Base-by-base conservation (phyloP, 2,797 vertebrate genomes). In the Ctenosaura bakeri region DNA sequence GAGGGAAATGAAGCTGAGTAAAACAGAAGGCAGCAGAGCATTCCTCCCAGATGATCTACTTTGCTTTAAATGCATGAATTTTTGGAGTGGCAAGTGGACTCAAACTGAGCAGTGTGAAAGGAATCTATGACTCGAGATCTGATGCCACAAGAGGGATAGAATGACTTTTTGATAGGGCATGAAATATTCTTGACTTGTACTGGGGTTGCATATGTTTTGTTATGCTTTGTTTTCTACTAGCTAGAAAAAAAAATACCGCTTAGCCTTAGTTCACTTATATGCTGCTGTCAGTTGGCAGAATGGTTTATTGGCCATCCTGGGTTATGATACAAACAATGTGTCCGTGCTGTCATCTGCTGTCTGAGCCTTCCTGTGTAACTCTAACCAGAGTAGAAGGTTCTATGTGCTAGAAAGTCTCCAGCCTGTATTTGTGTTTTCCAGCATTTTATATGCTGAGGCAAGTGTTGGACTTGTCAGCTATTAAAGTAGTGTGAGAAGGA, bases 341-440 rank as follows among this genome's bases (percentile, higher is more conserved):
- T 59, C 24, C 5, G 18, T 3, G 18, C 7, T 18, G 6, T 46
- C 42, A 29, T 56, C 46, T 85, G 62, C 64, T 22, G 2, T 46
- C 32, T 46, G 24, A 56, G 42, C n/a, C 4, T 86, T 86, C 18
- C 35, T 50, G 35, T 46, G 38, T 29, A 56, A 42, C 13, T n/a
- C 76, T 71, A 85, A 42, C 54, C 74, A 24, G 77, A 4, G 29
- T n/a, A 90, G 82, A 90, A 79, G 50, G 35, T 32, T 42, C 88
- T 29, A 35, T 35, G 54, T 62, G 88, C 32, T 52, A 62, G 73
- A 86, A 32, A 35, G 4, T 64, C 52, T 62, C 54, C 42, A 24
- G 10, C 20, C 14, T 35, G 18, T 66, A 62, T 84, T 83, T 77
- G 54, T 66, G 32, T 46, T 79, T n/a, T 54, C 24, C 50, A 54